Base-by-base conservation (phyloP, 2,797 vertebrate genomes). In the Aulostomus chinensis region DNA sequence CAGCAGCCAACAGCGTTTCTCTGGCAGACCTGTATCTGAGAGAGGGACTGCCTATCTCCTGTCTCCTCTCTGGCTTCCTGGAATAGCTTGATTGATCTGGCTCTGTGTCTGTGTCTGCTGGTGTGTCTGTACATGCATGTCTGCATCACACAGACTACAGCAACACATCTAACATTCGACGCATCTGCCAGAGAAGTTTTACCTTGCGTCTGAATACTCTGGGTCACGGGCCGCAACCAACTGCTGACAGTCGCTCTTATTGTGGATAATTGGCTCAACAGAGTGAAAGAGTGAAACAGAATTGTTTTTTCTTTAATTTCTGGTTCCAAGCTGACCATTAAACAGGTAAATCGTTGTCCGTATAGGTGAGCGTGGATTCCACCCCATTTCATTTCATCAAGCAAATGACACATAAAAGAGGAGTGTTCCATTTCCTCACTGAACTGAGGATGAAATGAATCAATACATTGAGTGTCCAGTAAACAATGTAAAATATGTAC, bases 1-100 rank as follows among this genome's bases (percentile, higher is more conserved):
- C 78, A 80, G 55, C 63, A 81, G 62, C 28, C 65, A 58, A 48
- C 62, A 71, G 61, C 64, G 74, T 73, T 73, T 63, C 43, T 58
- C 58, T 76, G 68, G 72, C 72, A 69, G 64, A 60, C 60, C 33
- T 37, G 46, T 31, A 69, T 70, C 54, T 56, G 41, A 70, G 58
- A 54, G 29, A 34, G 22, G 56, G 47, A 43, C 54, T 45, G 68
- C 38, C 51, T 57, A 57, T 62, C 63, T 72, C 58, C 29, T 36
- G 47, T 52, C 49, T 49, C 4, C 49, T 36, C 51, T 42, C 34
- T 8, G 37, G 70, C 62, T 68, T 68, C 62, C 70, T 53, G 66
- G 63, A 75, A 72, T 61, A 71, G 56, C 55, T 68, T 65, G 68
- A 68, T 72, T 60, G 73, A 78, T 77, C 55, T 12, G 38, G 24